Percentiles rank a stretch among this genome's conserved stretches.
phyloP scores from a whole-genome alignment of 1,140 invertebrate species.

The Pseudachorutes palmiensis region DNA sequence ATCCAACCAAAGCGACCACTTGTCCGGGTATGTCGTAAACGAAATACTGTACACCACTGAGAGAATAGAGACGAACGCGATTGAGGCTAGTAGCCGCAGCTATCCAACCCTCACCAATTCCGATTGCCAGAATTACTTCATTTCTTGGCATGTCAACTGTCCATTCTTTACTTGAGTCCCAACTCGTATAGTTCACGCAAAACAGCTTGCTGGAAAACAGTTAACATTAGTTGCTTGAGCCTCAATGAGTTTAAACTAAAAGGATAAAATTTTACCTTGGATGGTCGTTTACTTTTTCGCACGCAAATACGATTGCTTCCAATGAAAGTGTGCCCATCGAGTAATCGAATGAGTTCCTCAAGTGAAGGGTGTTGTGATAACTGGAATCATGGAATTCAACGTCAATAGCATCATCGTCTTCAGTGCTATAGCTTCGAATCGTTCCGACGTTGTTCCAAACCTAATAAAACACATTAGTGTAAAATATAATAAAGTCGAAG shows the following conservation, averaged over 20 bases:
- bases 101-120: slow-evolving; percentile 62
- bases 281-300: slow-evolving; percentile 49
- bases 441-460: slow-evolving; percentile 83
- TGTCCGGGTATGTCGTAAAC: slow-evolving; percentile 61
- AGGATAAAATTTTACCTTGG: slow-evolving; percentile 45
- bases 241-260: too few species aligned
- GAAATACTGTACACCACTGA: slow-evolving; percentile 73
- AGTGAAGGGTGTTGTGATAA: slow-evolving; percentile 81
- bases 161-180: slow-evolving; percentile 84
- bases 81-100: slow-evolving; percentile 65
- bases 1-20: slow-evolving; percentile 59
- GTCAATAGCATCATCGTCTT: slow-evolving; percentile 70
- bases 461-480: slow-evolving; percentile 40
- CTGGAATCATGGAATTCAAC: slow-evolving; percentile 88
- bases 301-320: slow-evolving; percentile 69
- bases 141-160: slow-evolving; percentile 60
- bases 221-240: too few species aligned
- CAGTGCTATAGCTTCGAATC: slow-evolving; percentile 61
- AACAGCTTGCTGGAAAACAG: slow-evolving; percentile 54
- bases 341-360: slow-evolving; percentile 68
- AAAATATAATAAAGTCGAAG: background rate
- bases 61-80: slow-evolving; percentile 70
- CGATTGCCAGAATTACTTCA: slow-evolving; percentile 66
- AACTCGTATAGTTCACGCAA: slow-evolving; percentile 63
- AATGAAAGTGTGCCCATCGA: slow-evolving; percentile 74